Base-by-base conservation (phyloP, 2,888 invertebrate genomes). In the Agapostemon virescens region DNA sequence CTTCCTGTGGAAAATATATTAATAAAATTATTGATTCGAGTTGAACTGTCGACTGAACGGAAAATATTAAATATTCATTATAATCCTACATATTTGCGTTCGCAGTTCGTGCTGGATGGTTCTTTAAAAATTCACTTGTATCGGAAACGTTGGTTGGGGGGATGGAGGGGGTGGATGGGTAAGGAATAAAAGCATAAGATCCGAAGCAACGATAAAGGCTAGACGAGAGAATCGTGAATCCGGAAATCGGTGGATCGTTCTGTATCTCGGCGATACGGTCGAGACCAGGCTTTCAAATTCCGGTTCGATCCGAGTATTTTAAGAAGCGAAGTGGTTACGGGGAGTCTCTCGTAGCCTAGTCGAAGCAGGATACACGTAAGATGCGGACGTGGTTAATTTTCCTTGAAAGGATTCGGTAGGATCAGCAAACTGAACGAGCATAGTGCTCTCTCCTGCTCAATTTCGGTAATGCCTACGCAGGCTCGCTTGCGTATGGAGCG, bases 361-460 rank as follows among this genome's bases (percentile, higher is more conserved):
- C n/a, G 33, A 23, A 17, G 33, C 64, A 30, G 45, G 55, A 67
- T 66, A 38, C 58, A 49, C 11, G 49, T 49, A 49, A 49, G 49
- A 49, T 30, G 58, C 42, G 20, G 15, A 58, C 75, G 38, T n/a
- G 45, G 42, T 77, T 77, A 72, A 77, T 71, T 72, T 79, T n/a
- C 49, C 36, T 30, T 72, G 55, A 79, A 77, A 79, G 78, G 72
- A 79, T 52, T 42, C 26, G 20, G 38, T 30, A 23, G 78, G 78
- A 67, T 45, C 30, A 26, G 77, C 15, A 58, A 67, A 45, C 64
- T 66, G 49, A 63, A 63, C 67, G 71, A 72, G 63, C 13, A 49
- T 49, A n/a, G 61, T 20, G 78, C 45, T 68, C 38, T 68, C 38
- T 40, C 66, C 52, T 11, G 63, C 33, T 45, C 72, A 78, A 80